A percentile compares a stretch with the other conserved stretches of the same genome.
Conservation (phyloP, 2,888 invertebrate genomes). For the Siphlonurus alternatus region DNA sequence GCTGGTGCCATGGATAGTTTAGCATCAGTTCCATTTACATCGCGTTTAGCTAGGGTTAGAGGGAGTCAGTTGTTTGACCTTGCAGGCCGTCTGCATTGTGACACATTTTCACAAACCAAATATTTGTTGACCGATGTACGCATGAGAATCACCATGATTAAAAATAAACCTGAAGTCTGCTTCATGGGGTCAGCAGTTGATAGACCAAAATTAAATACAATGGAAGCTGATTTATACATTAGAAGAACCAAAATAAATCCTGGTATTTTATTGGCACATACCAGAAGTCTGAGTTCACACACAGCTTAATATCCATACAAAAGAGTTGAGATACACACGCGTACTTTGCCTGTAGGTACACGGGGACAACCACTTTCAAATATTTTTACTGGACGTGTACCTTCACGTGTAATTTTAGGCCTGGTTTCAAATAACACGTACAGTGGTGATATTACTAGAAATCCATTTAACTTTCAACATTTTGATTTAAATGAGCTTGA, state of each 20-base stretch:
- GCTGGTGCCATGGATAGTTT: too few relatives aligned
- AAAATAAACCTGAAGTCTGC: background rate
- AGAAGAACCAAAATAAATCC: background rate
- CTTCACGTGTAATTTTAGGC: background rate
- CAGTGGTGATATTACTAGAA: background rate
- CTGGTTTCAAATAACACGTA: background rate
- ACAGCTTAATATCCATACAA: background rate
- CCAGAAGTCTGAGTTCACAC: too few relatives aligned
- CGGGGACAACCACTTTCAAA: background rate
- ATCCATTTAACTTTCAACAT: constrained; percentile 1
- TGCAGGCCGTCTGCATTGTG: background rate
- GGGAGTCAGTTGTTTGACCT: background rate
- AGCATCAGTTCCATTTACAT: too few relatives aligned
- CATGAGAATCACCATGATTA: background rate
- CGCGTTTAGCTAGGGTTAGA: background rate
- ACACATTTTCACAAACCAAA: background rate
- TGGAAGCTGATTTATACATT: background rate
- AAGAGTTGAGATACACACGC: background rate
- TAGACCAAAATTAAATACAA: background rate
- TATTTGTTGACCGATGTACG: background rate
- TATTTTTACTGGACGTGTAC: background rate
- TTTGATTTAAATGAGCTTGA: too few relatives aligned
- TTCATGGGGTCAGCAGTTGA: background rate
- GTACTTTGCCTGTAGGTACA: background rate
- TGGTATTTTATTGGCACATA: background rate